Conservation (phyloP, 1,140 invertebrate genomes). For the Cydia fagiglandana region DNA sequence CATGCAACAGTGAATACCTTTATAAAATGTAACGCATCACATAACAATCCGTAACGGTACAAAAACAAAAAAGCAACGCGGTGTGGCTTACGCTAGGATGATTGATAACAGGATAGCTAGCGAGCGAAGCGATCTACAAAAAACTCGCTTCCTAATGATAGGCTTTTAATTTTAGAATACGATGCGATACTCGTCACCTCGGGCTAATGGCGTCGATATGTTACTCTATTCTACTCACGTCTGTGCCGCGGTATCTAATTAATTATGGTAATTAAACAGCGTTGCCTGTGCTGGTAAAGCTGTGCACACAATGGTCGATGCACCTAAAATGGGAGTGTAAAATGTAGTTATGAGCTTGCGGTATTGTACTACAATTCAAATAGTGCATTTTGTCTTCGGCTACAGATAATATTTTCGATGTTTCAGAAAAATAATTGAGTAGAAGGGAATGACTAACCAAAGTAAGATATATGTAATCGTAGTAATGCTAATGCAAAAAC, state of each 20-base stretch:
- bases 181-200: conserved; percentile 68
- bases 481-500: no score
- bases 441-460: no score
- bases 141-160: conserved; percentile 70
- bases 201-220: conserved; percentile 70
- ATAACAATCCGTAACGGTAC: conserved; percentile 59
- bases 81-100: conserved; percentile 59
- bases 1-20: background rate
- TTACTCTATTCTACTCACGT: conserved; percentile 73
- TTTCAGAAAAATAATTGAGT: no score
- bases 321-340: background rate
- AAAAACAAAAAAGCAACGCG: conserved; percentile 54
- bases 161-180: conserved; percentile 66
- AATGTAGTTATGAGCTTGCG: background rate
- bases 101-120: conserved; percentile 69
- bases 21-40: conserved; percentile 33
- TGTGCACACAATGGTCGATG: background rate
- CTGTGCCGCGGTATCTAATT: conserved; percentile 71
- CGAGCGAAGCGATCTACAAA: conserved; percentile 47
- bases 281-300: conserved; percentile 40
- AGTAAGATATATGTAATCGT: no score
- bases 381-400: no score
- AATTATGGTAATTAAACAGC: conserved; percentile 77
- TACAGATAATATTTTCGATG: no score
- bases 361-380: no score